phyloP scores from a whole-genome alignment of 2,113 vertebrate species.

The Hippocampus zosterae region DNA sequence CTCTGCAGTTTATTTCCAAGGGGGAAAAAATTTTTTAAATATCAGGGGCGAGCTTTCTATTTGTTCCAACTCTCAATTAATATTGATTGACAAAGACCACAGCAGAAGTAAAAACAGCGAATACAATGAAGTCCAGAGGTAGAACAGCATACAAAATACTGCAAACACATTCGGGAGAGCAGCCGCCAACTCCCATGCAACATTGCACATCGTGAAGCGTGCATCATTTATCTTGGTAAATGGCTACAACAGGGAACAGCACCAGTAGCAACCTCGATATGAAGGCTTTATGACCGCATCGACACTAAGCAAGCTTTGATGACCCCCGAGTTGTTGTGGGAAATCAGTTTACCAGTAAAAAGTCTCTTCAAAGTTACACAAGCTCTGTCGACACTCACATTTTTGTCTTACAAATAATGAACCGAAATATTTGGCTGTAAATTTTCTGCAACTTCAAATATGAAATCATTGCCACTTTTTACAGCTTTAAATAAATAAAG shows the following conservation, averaged over 20 bases:
- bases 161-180: slow-evolving; percentile 38
- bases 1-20: slow-evolving; percentile 32
- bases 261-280: slow-evolving; percentile 32
- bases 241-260: slow-evolving; percentile 45
- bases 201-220: slow-evolving; percentile 46
- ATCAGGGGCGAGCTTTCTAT: slow-evolving; percentile 17
- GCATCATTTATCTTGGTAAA: slow-evolving; percentile 58
- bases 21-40: slow-evolving; percentile 30
- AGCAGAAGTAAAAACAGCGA: background rate
- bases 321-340: slow-evolving; percentile 14
- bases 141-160: slow-evolving; percentile 16
- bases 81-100: slow-evolving; percentile 17
- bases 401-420: background rate
- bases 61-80: slow-evolving; percentile 16
- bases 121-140: background rate
- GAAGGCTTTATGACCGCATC: slow-evolving; percentile 35
- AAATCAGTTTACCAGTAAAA: slow-evolving; percentile 19
- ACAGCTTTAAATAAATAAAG: background rate
- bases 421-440: background rate
- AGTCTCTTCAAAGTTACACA: slow-evolving; percentile 1
- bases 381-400: background rate
- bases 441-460: background rate
- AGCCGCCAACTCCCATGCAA: slow-evolving; percentile 22
- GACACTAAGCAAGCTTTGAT: slow-evolving; percentile 19
- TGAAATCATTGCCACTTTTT: background rate